Evolutionary conservation across 2,797 vertebrate species (phyloP).

Genomic region (Characodon lateralis): DNA sequence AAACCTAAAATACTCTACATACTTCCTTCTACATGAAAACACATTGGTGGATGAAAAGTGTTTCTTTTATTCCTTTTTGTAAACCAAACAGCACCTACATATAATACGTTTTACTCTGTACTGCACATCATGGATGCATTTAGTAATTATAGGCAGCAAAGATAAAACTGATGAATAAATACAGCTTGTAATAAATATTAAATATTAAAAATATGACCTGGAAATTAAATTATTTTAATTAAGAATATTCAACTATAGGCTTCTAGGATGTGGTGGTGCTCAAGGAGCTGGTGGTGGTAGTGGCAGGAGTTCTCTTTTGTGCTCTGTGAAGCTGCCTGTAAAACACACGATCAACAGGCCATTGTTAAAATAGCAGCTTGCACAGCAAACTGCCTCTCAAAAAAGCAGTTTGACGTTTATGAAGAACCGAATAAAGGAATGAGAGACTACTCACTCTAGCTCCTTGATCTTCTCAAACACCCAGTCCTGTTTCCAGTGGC

Average conservation of each 20-base stretch:
- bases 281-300: neutral
- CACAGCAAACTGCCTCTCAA: neutral
- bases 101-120: neutral
- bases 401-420: neutral
- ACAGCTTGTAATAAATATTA: constrained; percentile 64
- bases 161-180: constrained; percentile 48
- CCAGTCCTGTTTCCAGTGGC: constrained; percentile 74
- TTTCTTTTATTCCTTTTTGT: constrained; percentile 42
- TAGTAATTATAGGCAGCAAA: constrained; percentile 1
- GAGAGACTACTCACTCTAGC: constrained; percentile 62
- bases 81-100: neutral
- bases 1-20: neutral
- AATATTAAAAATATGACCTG: constrained; percentile 36
- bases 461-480: constrained; percentile 66
- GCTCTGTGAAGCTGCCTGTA: constrained; percentile 41
- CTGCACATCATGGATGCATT: neutral
- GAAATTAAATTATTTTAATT: constrained; percentile 46
- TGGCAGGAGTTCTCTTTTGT: constrained; percentile 5
- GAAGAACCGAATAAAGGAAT: neutral
- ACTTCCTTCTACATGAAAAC: no score
- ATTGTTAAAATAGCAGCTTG: neutral
- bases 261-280: neutral
- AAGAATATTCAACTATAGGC: constrained; percentile 7
- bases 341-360: constrained; percentile 29
- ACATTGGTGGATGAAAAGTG: neutral